phyloP scores from a whole-genome alignment of 2,888 invertebrate genomes.

The Entomobrya proxima region DNA sequence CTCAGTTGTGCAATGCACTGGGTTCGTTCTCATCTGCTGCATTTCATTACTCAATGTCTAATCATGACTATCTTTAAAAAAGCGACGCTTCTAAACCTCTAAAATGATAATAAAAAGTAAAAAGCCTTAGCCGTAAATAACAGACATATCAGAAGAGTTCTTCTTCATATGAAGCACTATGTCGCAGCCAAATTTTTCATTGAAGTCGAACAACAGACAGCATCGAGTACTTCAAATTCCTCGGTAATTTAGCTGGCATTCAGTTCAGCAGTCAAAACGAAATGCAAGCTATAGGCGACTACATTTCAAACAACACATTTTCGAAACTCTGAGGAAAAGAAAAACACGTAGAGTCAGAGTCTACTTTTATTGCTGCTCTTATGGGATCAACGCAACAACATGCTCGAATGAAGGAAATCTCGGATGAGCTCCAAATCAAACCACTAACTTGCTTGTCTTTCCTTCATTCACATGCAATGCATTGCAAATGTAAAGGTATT shows the following conservation, averaged over 20 bases:
- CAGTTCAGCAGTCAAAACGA: constrained; percentile 30
- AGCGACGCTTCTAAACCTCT: background rate
- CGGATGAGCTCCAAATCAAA: constrained; percentile 63
- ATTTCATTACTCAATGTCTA: constrained; percentile 31
- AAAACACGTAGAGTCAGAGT: constrained; percentile 36
- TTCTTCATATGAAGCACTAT: constrained; percentile 25
- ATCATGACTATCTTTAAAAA: background rate
- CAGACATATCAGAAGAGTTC: background rate
- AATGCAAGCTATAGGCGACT: constrained; percentile 23
- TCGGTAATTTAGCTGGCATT: constrained; percentile 63
- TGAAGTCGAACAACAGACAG: constrained; percentile 61
- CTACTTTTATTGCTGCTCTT: constrained; percentile 29
- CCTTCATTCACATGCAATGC: background rate
- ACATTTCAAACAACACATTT: constrained; percentile 22
- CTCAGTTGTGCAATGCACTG: background rate
- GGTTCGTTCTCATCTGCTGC: background rate
- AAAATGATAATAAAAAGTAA: constrained; percentile 11
- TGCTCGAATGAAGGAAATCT: constrained; percentile 32
- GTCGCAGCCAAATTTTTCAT: constrained; percentile 61
- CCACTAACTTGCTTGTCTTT: background rate
- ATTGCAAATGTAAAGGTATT: background rate
- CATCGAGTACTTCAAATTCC: constrained; percentile 65
- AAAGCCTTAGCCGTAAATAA: background rate
- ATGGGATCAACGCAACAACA: constrained; percentile 20
- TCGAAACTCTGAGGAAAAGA: constrained; percentile 8